Base-by-base conservation (phyloP, 53 echinoderm and acorn worm species). In the Paracentrotus lividus region DNA sequence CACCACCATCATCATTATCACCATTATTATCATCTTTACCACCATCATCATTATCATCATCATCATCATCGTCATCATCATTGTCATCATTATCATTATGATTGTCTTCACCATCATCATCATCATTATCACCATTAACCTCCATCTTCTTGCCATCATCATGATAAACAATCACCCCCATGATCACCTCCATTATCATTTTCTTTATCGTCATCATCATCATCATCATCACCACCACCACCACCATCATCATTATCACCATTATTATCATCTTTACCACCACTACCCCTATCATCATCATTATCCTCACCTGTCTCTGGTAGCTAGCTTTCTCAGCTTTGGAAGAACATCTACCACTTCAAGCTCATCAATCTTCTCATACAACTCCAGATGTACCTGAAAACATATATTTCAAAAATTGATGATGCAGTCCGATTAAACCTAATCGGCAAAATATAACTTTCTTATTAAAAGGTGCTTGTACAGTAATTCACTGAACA, bases 251-350 rank as follows among this genome's bases (percentile, higher is more conserved):
- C 21, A 84, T 23, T 18, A 5, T n/a, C 20, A 45, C 49, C 43
- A 84, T 49, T 10, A 23, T 23, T 5, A 84, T 49, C 14, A 84
- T 23, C 84, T 2, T 24, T 68, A 68, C 8, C 8, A 68, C 68
- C 68, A 26, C 16, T 27, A 68, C 68, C 16, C 27, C 68, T 31
- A 68, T 68, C 54, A 54, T 15, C 0, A 1, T 54, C 16, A 7
- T 43, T 24, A 23, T 89, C 14, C 60, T 94, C 93, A 99, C 99
- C 99, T 97, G 94, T 99, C 99, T 90, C 96, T 97, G 36, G 95
- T 95, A 27, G 97, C 96, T 4, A 99, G 94, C 75, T 96, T 99
- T 76, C 96, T 96, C 23, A 99, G 53, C 61, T 90, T 96, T 12
- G 96, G 96, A 26, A 99, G 84, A 1, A 99, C 95, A 85, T 99